phyloP scores from a whole-genome alignment of 2,888 invertebrate species.

The Amiota minor region DNA sequence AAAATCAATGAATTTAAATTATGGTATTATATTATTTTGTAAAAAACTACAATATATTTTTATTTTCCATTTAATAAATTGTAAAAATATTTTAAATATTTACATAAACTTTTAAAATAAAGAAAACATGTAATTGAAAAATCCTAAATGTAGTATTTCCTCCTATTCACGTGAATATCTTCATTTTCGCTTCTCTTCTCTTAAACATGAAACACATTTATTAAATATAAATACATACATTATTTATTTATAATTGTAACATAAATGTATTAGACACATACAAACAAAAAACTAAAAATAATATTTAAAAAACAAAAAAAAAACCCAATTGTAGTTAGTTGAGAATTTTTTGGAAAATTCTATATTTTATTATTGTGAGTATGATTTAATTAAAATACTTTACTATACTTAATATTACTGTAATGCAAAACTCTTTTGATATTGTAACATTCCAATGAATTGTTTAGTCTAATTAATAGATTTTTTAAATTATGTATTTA shows the following conservation, averaged over 20 bases:
- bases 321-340: conserved; percentile 59
- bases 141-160: conserved; percentile 17
- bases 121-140: neutral
- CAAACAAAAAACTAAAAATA: neutral
- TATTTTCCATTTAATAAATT: neutral
- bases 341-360: conserved; percentile 58
- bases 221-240: neutral
- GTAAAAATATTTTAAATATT: neutral
- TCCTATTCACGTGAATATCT: neutral
- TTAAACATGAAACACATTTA: neutral
- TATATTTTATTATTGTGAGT: neutral
- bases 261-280: neutral
- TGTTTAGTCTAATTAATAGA: conserved; percentile 67
- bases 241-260: neutral
- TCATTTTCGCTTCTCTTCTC: conserved; percentile 18
- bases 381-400: conserved; percentile 28
- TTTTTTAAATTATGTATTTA: conserved; percentile 65
- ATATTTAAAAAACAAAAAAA: conserved; percentile 25
- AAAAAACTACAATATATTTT: conserved; percentile 28
- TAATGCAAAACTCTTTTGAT: conserved; percentile 65
- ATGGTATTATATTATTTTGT: conserved; percentile 24
- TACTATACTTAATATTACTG: neutral
- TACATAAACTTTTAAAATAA: neutral
- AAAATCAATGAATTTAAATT: conserved; percentile 22
- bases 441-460: conserved; percentile 72